phyloP scores from a whole-genome alignment of 2,113 vertebrate genomes.

The Progne subis region DNA sequence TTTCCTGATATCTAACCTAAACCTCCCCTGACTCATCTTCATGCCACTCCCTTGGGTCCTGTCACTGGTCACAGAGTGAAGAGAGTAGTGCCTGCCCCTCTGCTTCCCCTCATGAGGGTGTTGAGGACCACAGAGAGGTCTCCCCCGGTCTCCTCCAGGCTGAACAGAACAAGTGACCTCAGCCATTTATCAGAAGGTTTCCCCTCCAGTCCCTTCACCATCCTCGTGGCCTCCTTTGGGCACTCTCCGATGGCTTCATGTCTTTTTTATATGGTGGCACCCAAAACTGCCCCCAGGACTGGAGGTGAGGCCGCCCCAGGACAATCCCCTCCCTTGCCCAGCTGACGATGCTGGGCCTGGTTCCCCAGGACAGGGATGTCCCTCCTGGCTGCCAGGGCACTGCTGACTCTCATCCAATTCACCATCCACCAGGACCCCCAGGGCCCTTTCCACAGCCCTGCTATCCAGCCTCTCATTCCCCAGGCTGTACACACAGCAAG shows the following conservation, averaged over 20 bases:
- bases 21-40: not conserved
- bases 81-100: accelerated
- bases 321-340: accelerated
- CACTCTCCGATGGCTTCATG: accelerated
- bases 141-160: not conserved
- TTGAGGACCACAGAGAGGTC: accelerated
- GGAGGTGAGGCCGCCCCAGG: not conserved
- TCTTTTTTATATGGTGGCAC: not conserved
- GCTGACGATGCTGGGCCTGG: not conserved
- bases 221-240: not conserved
- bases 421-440: not conserved
- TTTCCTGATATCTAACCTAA: not conserved
- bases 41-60: not conserved
- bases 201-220: not conserved
- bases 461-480: not conserved
- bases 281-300: not conserved
- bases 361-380: not conserved
- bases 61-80: not conserved
- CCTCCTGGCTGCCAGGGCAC: not conserved
- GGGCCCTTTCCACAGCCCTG: not conserved
- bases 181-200: accelerated
- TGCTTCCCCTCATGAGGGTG: accelerated
- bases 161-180: not conserved
- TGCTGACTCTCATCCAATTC: not conserved
- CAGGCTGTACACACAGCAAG: not conserved